Base-by-base conservation (phyloP, 2,888 invertebrate species). In the Beris morrisii region DNA sequence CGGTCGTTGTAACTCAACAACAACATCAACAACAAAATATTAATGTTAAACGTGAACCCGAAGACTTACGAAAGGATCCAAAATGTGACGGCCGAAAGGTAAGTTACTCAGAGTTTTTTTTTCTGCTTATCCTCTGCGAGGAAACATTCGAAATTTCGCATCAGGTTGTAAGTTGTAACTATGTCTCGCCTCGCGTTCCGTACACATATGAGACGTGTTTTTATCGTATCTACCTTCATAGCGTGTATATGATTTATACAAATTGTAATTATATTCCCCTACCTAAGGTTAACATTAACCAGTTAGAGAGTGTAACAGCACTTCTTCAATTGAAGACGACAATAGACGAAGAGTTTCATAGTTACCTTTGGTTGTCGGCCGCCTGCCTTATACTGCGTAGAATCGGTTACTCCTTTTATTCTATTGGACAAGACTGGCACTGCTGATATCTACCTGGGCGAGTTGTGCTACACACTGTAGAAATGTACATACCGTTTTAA, bases 51-150 rank as follows among this genome's bases (percentile, higher is more conserved):
- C 77, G 81, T 71, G 81, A 81, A 73, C 81, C 81, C 70, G 81
- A 81, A 76, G 81, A 81, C 74, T 73, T 81, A 74, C 79, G 81
- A 73, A 81, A 80, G 77, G 81, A 81, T 73, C 81, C 81, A 58
- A 81, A 80, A 74, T 80, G 79, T 71, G 74, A 74, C 71, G 73
- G 73, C 66, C 75, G 76, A 71, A 81, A 81, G 80, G 81, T 81
- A 75, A 75, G 79, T 64, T 64, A 7, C 6, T 53, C 15, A 44
- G 31, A 13, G 4, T 56, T 56, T 31, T 6, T 56, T 43, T 38
- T 31, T 15, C 9, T 13, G 7, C n/a, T 11, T 11, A 9, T 9
- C n/a, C 31, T 28, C n/a, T 7, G 2, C n/a, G 5, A 52, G 52
- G 52, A 22, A 9, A 22, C 22, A 38, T 7, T 38, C 9, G 38